Evolutionary conservation across 2,113 vertebrate species (phyloP), one percentile per base, ranked within the genome.

Genomic region (Phylloscopus trochilus): DNA sequence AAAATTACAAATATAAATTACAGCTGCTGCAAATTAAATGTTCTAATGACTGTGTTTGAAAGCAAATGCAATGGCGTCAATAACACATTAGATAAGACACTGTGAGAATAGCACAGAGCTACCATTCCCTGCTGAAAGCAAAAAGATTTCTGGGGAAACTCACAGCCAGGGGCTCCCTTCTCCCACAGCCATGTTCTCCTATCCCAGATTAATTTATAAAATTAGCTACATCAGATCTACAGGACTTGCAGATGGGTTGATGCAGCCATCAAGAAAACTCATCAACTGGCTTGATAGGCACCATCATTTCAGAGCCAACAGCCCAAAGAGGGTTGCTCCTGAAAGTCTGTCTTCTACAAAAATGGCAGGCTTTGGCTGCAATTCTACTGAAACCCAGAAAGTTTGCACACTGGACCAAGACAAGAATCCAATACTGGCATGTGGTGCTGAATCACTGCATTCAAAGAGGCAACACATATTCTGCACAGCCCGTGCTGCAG

Each of bases 1-100:
- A 95, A 97, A 97, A 97, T 97, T 96, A 92, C 91, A 94, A 96
- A 96, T 96, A 96, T 97, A 97, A 97, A 97, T 97, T 97, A 96
- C 90, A 94, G 88, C 93, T 88, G 85, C 95, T 92, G 91, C 92
- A 96, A 97, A 97, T 97, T 96, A 97, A 97, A 96, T 88, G 86
- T 95, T 95, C 94, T 96, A 96, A 97, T 95, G 95, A 94, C 90
- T 87, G 83, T 90, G 85, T 96, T 96, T 96, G 95, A 96, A 97
- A 97, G 82, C 60, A 87, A 95, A 95, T 68, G 80, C 81, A 83
- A 58, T 13, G 70, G 62, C 4, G 1, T 90, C 86, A 87, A 89
- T 89, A 89, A 79, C 77, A 31, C 81, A 77, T 87, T 92, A 92
- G 91, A 67, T 77, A 90, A 95, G 80, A 64, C 91, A 89, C 75